Base-by-base conservation (phyloP, 2,113 vertebrate genomes). In the Verasper variegatus region DNA sequence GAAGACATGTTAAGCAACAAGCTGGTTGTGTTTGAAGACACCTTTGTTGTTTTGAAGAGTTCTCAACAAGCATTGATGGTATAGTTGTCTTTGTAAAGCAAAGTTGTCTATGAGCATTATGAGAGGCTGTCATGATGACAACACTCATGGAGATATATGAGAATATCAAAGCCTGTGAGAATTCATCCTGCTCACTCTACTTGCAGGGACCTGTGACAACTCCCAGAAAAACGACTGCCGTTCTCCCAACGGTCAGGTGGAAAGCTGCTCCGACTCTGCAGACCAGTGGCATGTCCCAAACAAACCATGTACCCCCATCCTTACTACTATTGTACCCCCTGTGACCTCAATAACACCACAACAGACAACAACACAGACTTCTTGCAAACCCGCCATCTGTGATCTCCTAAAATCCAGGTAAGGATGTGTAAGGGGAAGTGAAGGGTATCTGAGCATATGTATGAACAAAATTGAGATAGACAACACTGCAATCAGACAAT, bases 191-290 rank as follows among this genome's bases (percentile, higher is more conserved):
- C 11, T 27, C 0, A 78, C 40, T 18, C 8, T 51, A 66, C 49
- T 9, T 49, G 24, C 85, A 98, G 97, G 97, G 6, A 96, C 95
- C 1, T 98, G 97, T 83, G 95, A 95, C 68, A 97, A 98, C 12
- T 80, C 92, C 24, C 66, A 35, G 71, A 26, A 0, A 54, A 97
- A 98, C 0, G 97, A 98, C 42, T 98, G 97, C 21, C 95, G 95
- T 42, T 79, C 78, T 69, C 92, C 92, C 23, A 96, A 91, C 3
- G 92, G 91, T 89, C 95, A 21, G 72, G 71, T 94, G 6, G 91
- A 85, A 3, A 52, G 80, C 45, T 98, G 97, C 82, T 83, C 93
- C 0, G 31, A 84, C 2, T 94, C 96, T 91, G 92, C 96, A 5
- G 15, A 68, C 15, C 65, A 94, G 71, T 98, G 97, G 97, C 81